Evolutionary conservation across 2,797 vertebrate genomes (phyloP), one percentile per base, ranked within the genome.

Genomic region (Mormyrus proboscirostris): DNA sequence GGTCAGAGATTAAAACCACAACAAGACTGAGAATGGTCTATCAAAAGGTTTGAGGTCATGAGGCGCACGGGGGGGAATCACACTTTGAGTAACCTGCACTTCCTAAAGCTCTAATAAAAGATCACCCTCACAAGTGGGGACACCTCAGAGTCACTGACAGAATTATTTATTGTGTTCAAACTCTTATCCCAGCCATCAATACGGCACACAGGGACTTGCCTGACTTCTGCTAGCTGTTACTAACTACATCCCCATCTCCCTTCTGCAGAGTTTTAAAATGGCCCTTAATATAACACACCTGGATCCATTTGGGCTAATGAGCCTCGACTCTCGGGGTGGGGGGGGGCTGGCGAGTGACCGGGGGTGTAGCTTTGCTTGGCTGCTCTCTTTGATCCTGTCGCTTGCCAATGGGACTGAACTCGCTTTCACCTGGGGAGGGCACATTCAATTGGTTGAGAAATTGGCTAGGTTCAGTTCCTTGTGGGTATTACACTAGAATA

Each of bases 351-450:
- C 19, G 41, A 82, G 41, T 1, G 2, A 12, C 82, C 10, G 16
- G 44, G n/a, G 82, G 82, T 22, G 82, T 25, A 47, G 82, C 82
- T 84, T 84, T 25, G n/a, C 82, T 84, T 47, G 82, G 82, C 82
- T 1, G 4, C n/a, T 84, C 9, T 8, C 10, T 79, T 44, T 79
- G 16, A 79, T 41, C 22, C 82, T 25, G n/a, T 50, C n/a, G n/a
- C 8, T 12, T 50, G 82, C 22, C 82, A 84, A 50, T 84, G 41
- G 41, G 41, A 84, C 82, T n/a, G 82, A 50, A 84, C 19, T n/a
- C 8, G 19, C 82, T 9, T 22, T 41, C 47, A 84, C 41, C 22
- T 22, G 19, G 79, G n/a, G 22, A 84, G 49, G 76, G 41, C 16
- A 1, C 76, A 47, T 82, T 82, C 41, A 47, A 82, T 47, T 47